Percentiles rank a stretch among this genome's conserved stretches.
These are phyloP conservation scores for Chrysocyon brachyurus DNA, from an alignment of 2,797 vertebrate species.

Conservation along the genomic window DNA sequence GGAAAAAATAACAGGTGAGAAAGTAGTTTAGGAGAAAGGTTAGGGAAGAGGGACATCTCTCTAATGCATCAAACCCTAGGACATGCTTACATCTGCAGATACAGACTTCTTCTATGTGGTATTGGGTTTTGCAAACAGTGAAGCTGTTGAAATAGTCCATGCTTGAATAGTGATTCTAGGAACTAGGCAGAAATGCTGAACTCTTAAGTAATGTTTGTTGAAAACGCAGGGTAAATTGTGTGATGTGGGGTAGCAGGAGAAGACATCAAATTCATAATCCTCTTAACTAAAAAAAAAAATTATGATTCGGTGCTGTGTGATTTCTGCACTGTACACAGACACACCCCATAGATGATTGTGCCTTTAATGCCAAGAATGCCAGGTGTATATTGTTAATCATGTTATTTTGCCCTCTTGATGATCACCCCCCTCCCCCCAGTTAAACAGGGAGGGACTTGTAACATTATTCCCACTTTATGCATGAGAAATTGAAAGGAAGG, in stretches of 20 bases:
- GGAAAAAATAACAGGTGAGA: conserved; percentile 97
- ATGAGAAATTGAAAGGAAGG: neutral
- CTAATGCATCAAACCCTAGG: neutral
- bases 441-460: neutral
- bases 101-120: neutral
- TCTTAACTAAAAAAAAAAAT: neutral
- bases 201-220: neutral
- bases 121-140: neutral
- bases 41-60: neutral
- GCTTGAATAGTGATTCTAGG: neutral
- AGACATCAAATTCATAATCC: neutral
- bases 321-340: neutral
- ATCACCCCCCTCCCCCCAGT: neutral
- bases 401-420: neutral
- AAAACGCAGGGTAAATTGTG: neutral
- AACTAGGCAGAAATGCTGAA: neutral
- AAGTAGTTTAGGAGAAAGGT: neutral
- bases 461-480: neutral
- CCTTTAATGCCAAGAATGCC: neutral
- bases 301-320: neutral
- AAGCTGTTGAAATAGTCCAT: neutral
- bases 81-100: neutral
- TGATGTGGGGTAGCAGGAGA: too few relatives aligned
- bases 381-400: neutral
- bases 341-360: neutral